A percentile compares a stretch with the other conserved stretches of the same genome.
phyloP scores from a whole-genome alignment of 1,140 invertebrate species.

The Drosophila grimshawi region DNA sequence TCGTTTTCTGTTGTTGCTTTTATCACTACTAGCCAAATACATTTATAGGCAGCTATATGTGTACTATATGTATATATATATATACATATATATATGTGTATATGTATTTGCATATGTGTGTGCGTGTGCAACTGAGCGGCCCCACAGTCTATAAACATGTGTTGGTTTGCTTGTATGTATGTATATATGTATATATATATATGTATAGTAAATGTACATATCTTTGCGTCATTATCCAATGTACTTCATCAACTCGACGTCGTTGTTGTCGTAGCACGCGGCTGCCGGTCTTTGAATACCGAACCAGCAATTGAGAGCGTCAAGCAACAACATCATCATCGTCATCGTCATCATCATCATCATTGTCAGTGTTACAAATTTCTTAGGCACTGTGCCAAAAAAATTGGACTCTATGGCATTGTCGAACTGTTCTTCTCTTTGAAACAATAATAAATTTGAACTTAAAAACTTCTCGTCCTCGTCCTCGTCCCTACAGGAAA shows the following conservation, averaged over 20 bases:
- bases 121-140: conserved; percentile 15
- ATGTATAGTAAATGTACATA: conserved; percentile 23
- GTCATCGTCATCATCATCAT: conserved; percentile 21
- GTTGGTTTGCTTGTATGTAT: too few species aligned
- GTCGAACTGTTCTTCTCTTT: neutral
- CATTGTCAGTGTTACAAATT: conserved; percentile 27
- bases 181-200: neutral
- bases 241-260: conserved; percentile 73
- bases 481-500: neutral
- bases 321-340: conserved; percentile 46
- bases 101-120: conserved; percentile 11
- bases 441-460: conserved; percentile 6
- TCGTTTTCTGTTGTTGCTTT: conserved; percentile 55
- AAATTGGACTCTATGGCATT: conserved; percentile 32
- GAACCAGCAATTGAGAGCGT: conserved; percentile 19
- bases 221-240: conserved; percentile 77
- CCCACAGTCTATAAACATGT: neutral
- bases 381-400: conserved; percentile 62
- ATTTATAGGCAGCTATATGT: neutral
- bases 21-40: conserved; percentile 37
- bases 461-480: conserved; percentile 5
- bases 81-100: neutral
- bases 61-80: neutral
- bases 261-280: conserved; percentile 40
- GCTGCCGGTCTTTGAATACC: conserved; percentile 69